Conservation (phyloP, 2,797 vertebrate species). For the Hapalemur alaotrensis region DNA sequence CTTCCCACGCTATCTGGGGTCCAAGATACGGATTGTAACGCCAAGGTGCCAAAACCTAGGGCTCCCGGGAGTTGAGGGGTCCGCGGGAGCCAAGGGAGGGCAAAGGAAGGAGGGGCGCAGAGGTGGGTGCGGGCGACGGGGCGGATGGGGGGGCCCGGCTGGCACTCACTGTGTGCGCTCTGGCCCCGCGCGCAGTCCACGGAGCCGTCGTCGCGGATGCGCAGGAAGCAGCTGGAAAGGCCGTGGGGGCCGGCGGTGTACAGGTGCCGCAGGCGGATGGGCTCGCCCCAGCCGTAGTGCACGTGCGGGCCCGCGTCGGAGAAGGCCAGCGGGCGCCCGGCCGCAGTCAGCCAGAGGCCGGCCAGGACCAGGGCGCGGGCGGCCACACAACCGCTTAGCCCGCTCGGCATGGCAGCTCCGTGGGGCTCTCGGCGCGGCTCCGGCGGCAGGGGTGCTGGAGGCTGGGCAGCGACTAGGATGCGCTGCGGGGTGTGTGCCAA, state of each 20-base stretch:
- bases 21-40: neutral
- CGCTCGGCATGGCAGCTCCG: conserved; percentile 37
- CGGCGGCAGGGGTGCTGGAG: neutral
- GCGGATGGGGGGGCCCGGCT: neutral
- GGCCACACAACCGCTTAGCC: neutral
- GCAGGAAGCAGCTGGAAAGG: conserved; percentile 86
- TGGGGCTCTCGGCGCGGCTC: neutral
- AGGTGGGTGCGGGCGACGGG: neutral
- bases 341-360: conserved; percentile 72
- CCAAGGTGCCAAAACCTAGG: neutral
- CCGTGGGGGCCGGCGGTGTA: conserved; percentile 90
- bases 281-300: conserved; percentile 91
- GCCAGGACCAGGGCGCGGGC: conserved; percentile 71
- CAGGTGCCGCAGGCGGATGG: conserved; percentile 91
- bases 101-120: neutral
- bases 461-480: neutral
- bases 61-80: neutral
- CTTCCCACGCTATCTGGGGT: neutral
- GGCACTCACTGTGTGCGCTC: conserved; percentile 91
- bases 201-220: conserved; percentile 89
- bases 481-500: neutral
- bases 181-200: conserved; percentile 89
- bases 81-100: neutral
- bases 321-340: conserved; percentile 81
- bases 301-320: conserved; percentile 89